These are phyloP conservation scores for Phyllotis vaccarum DNA, from an alignment of 2,797 vertebrate species.

Conservation along the genomic window DNA sequence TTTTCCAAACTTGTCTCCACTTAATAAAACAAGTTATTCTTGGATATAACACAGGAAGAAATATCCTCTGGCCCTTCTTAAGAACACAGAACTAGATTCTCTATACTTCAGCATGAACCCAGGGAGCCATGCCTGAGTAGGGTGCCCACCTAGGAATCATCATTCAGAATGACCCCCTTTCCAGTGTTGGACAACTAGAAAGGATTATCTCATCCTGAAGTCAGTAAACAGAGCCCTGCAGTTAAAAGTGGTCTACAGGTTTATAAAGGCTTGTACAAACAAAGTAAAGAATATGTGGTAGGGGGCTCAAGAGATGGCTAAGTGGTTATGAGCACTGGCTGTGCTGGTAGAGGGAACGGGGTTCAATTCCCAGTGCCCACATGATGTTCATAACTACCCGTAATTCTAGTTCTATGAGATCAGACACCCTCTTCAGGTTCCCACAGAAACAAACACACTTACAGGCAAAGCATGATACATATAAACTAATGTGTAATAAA, in stretches of 20 bases:
- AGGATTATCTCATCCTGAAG: neutral
- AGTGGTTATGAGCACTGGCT: neutral
- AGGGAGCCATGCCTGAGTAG: neutral
- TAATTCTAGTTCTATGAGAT: neutral
- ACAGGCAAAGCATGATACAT: neutral
- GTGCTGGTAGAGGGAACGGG: neutral
- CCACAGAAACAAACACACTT: neutral
- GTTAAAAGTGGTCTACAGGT: neutral
- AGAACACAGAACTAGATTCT: constrained; percentile 5
- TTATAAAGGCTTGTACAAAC: constrained; percentile 48
- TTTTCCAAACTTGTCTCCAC: constrained; percentile 1
- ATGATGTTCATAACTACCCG: neutral
- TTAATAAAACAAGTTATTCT: constrained; percentile 32
- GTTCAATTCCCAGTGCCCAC: neutral
- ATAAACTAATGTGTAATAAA: neutral
- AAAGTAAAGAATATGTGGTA: neutral
- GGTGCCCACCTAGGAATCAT: neutral
- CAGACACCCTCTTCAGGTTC: neutral
- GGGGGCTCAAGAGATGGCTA: neutral
- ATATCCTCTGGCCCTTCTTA: neutral
- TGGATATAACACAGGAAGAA: neutral
- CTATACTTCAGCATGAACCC: neutral
- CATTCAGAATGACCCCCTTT: neutral
- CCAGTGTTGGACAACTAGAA: neutral
- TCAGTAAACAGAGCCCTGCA: neutral